Conservation (phyloP, 2,113 vertebrate species). For the Tinamus guttatus region DNA sequence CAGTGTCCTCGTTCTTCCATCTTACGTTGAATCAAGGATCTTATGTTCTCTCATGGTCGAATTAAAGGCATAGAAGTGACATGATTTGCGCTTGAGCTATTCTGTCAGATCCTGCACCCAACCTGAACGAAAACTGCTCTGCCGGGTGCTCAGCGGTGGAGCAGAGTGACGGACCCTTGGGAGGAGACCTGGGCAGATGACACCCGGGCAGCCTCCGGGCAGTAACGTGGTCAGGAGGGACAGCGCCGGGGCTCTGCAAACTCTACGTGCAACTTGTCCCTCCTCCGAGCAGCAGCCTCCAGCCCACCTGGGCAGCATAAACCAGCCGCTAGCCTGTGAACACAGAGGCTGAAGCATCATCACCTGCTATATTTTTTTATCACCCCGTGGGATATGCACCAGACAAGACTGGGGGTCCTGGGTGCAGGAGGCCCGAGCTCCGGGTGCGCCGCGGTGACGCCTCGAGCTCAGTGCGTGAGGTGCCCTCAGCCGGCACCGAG, state of each 20-base stretch:
- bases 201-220: neutral
- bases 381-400: neutral
- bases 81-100: neutral
- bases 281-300: no score
- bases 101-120: neutral
- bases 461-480: no score
- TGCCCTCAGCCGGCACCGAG: no score
- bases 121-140: neutral
- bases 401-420: neutral
- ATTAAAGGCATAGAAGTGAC: neutral
- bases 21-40: neutral
- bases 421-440: no score
- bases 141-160: neutral
- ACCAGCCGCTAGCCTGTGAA: neutral
- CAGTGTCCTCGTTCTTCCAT: neutral
- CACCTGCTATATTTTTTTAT: fast-evolving
- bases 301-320: neutral
- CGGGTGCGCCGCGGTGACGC: no score
- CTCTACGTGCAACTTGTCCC: neutral
- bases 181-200: no score
- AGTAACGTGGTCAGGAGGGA: neutral
- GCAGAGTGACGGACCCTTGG: neutral
- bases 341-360: neutral
- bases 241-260: neutral
- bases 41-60: neutral